Base-by-base conservation (phyloP, 2,888 invertebrate species). In the Eretmocerus hayati region DNA sequence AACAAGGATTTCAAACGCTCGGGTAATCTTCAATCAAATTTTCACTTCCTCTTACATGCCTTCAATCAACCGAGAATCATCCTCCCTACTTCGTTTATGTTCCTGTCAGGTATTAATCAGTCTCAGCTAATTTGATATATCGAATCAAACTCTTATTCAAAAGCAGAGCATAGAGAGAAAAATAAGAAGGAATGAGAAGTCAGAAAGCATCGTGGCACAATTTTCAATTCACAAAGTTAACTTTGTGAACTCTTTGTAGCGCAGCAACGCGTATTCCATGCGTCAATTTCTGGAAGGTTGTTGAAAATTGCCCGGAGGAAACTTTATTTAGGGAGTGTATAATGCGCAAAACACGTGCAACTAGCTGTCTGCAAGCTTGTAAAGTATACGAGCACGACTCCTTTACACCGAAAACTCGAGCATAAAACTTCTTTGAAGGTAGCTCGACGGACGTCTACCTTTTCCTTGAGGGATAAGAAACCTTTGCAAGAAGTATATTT, bases 381-480 rank as follows among this genome's bases (percentile, higher is more conserved):
- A 42, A 52, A 48, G 35, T 48, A 46, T 39, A 26, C 26, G 26
- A 26, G 26, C 26, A n/a, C 8, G 18, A 40, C 49, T 49, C 23
- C 46, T 52, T 52, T 43, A 49, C 39, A 46, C 33, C 52, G 21
- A 19, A 8, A 16, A 35, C 33, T n/a, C 6, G 38, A 33, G 45
- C 47, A 50, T 53, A 53, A 53, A 53, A 49, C 42, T 50, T 50
- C 40, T 50, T 50, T 42, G 49, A 46, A 47, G 47, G 30, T 48
- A 36, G 15, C 6, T 16, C 35, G 38, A 18, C 26, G 13, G 11
- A n/a, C 18, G 13, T 13, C 16, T n/a, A 9, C 1, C 26, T 31
- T 18, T 18, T 16, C 37, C 35, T 35, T 48, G 51, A 38, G 35
- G 45, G 38, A 46, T 42, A 33, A 46, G 48, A 48, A 22, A 37